These are phyloP conservation scores for Rhabdomys dilectus DNA, from an alignment of 2,113 vertebrate genomes.

Conservation along the genomic window DNA sequence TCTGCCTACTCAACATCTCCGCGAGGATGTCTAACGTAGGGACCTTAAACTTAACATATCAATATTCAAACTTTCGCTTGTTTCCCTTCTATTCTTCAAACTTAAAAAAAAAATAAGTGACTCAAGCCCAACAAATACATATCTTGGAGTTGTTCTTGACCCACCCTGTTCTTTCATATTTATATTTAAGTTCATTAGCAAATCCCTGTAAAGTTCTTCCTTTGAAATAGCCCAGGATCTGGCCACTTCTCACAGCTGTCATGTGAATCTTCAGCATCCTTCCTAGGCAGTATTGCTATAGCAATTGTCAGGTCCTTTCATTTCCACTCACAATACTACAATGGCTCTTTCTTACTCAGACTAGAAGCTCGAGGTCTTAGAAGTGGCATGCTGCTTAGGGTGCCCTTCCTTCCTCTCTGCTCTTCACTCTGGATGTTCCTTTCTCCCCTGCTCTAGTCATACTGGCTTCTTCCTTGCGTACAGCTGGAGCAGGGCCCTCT, in stretches of 20 bases:
- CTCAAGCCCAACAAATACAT: slow-evolving; percentile 44
- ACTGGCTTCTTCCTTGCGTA: neutral
- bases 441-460: neutral
- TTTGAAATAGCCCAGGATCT: slow-evolving; percentile 41
- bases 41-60: slow-evolving; percentile 49
- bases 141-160: slow-evolving; percentile 42
- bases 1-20: slow-evolving; percentile 58
- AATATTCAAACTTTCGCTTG: slow-evolving; percentile 53
- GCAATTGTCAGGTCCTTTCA: neutral
- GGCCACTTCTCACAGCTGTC: neutral
- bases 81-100: neutral
- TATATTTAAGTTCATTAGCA: slow-evolving; percentile 36
- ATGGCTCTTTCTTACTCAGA: neutral
- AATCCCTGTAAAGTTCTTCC: neutral
- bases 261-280: neutral
- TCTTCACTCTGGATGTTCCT: neutral
- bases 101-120: slow-evolving; percentile 54
- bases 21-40: slow-evolving; percentile 45
- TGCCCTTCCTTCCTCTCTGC: neutral
- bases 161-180: slow-evolving; percentile 16
- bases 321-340: neutral
- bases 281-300: neutral
- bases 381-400: neutral
- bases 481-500: neutral
- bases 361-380: neutral